A percentile compares a stretch with the other conserved stretches of the same genome.
phyloP scores from a whole-genome alignment of 1,140 invertebrate genomes.

The Branchinecta lynchi region DNA sequence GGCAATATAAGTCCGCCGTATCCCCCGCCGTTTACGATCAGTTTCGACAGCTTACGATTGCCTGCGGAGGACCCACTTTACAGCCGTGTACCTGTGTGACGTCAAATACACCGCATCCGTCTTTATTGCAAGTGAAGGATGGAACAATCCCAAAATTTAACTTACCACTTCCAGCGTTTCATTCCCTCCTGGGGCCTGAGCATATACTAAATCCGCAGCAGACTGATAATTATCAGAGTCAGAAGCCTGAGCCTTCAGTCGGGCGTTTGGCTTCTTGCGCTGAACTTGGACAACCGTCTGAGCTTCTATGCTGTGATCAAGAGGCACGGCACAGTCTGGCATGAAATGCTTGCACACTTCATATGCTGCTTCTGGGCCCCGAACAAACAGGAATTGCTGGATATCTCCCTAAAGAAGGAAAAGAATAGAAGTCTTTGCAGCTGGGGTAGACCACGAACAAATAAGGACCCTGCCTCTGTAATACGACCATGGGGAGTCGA shows the following conservation, averaged over 20 bases:
- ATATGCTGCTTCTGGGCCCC: slow-evolving; percentile 58
- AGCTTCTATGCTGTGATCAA: slow-evolving; percentile 18
- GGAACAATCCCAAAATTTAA: neutral
- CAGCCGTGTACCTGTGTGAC: no score
- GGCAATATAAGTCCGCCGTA: no score
- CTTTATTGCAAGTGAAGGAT: no score
- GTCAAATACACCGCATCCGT: no score
- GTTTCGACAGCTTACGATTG: no score
- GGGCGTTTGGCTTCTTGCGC: neutral
- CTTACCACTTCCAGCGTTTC: neutral
- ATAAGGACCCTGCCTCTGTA: no score
- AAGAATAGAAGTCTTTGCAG: no score
- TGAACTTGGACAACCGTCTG: slow-evolving; percentile 8
- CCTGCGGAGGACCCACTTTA: no score
- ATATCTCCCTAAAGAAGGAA: slow-evolving; percentile 47
- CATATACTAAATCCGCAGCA: slow-evolving; percentile 10
- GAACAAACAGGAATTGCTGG: slow-evolving; percentile 51
- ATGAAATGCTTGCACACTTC: slow-evolving; percentile 51
- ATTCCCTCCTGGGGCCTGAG: slow-evolving; percentile 13
- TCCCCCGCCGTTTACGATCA: no score
- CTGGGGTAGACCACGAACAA: no score
- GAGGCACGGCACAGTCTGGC: slow-evolving; percentile 41
- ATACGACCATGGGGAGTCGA: no score
- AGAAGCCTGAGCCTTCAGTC: slow-evolving; percentile 11
- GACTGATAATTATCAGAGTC: neutral